Evolutionary conservation across 2,113 vertebrate species (phyloP), one percentile per base, ranked within the genome.

Genomic region (Platysteira castanea): DNA sequence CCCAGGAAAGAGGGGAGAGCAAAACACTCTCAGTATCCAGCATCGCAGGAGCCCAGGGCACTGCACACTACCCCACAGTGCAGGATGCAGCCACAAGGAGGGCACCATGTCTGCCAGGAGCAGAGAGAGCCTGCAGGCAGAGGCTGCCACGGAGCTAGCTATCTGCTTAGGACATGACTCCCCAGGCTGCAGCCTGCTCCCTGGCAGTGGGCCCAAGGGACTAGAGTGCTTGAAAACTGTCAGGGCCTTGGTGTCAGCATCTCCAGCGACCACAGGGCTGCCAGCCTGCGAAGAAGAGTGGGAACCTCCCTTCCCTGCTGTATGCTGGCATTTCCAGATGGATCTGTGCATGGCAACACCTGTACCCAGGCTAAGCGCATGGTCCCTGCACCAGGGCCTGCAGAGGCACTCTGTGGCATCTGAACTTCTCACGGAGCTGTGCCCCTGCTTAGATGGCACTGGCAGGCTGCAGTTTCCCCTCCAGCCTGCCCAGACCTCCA

Each of bases 21-120:
- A 44, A 64, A 89, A 56, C 50, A 16, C 9, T 4, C 1, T 47
- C 44, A 83, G 41, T 11, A 15, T 4, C 7, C 52, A 50, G 65
- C 2, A 19, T 15, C 67, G 61, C 56, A 75, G 47, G 24, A 84
- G 24, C 46, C 50, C 31, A 21, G 33, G 21, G n/a, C 1, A 1
- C 37, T 56, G 46, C 46, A 47, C 18, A 50, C 59, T 53, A 73
- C 6, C 10, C 30, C 1, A 9, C 27, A 46, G 33, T 1, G 5
- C 26, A 82, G n/a, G 15, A 54, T 3, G 7, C 0, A 6, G 69
- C 28, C 2, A 9, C 49, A 60, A 73, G 71, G 41, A 52, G 18
- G 20, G 39, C 71, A 37, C n/a, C 0, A 1, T 15, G 27, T 52
- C n/a, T 0, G 0, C 13, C 4, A 15, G 60, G 10, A 93, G 42